Evolutionary conservation across 2,797 vertebrate genomes (phyloP).

Genomic region (Hoplostethus mediterraneus): DNA sequence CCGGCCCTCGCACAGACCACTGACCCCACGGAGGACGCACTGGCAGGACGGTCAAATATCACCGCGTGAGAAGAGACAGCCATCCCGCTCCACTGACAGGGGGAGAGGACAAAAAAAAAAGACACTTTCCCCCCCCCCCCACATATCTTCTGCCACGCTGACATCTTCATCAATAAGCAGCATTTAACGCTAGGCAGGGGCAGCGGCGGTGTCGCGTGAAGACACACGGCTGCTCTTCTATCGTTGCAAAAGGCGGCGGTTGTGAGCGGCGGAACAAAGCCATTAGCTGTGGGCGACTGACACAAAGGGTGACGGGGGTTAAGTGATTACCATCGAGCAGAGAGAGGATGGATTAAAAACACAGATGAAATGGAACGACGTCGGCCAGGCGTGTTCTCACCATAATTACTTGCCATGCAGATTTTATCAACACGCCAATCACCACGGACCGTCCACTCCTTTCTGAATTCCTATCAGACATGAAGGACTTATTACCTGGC

Average conservation of each 20-base stretch:
- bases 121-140: slow-evolving; percentile 20
- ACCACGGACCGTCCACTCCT: slow-evolving; percentile 27
- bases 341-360: slow-evolving; percentile 57
- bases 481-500: slow-evolving; percentile 51
- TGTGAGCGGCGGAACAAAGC: slow-evolving; percentile 52
- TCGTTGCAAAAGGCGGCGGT: slow-evolving; percentile 21
- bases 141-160: slow-evolving; percentile 29
- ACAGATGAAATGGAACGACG: slow-evolving; percentile 53
- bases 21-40: slow-evolving; percentile 77
- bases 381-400: slow-evolving; percentile 45
- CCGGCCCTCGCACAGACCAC: slow-evolving; percentile 60
- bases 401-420: slow-evolving; percentile 70
- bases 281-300: slow-evolving; percentile 54
- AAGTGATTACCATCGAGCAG: slow-evolving; percentile 61
- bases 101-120: slow-evolving; percentile 23
- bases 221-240: slow-evolving; percentile 34
- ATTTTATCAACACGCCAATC: slow-evolving; percentile 70
- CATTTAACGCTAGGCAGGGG: slow-evolving; percentile 51
- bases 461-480: slow-evolving; percentile 60
- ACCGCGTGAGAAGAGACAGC: slow-evolving; percentile 62
- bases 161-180: slow-evolving; percentile 66
- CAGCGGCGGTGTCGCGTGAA: slow-evolving; percentile 4
- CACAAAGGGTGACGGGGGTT: slow-evolving; percentile 51
- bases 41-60: slow-evolving; percentile 74
- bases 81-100: slow-evolving; percentile 56